Base-by-base conservation (phyloP, 2,797 vertebrate species). In the Carapus acus region DNA sequence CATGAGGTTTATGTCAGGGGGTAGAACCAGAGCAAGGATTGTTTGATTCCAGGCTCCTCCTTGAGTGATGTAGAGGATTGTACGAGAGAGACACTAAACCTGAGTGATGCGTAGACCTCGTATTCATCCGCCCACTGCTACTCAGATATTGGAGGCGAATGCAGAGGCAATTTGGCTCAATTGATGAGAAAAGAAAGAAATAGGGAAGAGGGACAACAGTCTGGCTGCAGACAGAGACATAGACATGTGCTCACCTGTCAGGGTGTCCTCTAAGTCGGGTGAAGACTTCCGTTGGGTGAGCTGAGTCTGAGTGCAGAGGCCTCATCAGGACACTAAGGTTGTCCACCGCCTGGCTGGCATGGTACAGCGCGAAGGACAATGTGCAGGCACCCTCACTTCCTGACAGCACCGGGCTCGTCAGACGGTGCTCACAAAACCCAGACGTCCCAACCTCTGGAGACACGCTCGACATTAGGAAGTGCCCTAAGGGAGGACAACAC, bases 341-440 rank as follows among this genome's bases (percentile, higher is more conserved):
- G 68, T 87, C 89, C 38, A 27, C 68, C 14, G 44, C 29, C 13
- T 82, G 75, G 23, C 81, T 71, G 2, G 85, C 74, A 45, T 90
- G 85, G 61, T 84, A 86, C 53, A 88, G 47, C 19, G 89, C 87
- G 55, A 94, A 41, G 39, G 85, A 84, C 66, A 96, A 67, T 20
- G 62, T 52, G 77, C 92, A 94, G 46, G 74, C 77, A 17, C 71
- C 79, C 33, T 74, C 62, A 40, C 88, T 91, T 65, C 67, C 71
- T 37, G 74, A 75, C 54, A 92, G 62, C 45, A 90, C 64, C 0
- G 91, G 91, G 67, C 93, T 94, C 55, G 81, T 88, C 54, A 93
- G 69, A 44, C 77, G 83, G 75, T 90, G 89, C 24, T 83, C 73
- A 46, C 92, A 94, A 67, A 54, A 86, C 6, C 78, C 84, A 70